Conservation (phyloP, 1,140 invertebrate species). For the Anastrepha obliqua region DNA sequence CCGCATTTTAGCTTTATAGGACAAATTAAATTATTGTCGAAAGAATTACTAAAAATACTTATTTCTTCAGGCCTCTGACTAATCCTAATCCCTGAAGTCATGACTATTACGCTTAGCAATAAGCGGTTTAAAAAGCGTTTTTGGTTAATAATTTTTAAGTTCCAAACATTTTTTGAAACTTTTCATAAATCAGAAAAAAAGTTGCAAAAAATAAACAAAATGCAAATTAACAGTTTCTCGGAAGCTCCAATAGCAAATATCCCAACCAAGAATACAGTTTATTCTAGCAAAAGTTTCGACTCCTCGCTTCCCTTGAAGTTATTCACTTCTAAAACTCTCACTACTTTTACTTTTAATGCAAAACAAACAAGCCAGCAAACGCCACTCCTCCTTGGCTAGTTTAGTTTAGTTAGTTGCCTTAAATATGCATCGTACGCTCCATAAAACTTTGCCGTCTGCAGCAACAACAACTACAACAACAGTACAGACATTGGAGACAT, state of each 20-base stretch:
- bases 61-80: too few species aligned
- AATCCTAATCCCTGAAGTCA: too few species aligned
- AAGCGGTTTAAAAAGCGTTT: neutral
- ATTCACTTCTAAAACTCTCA: neutral
- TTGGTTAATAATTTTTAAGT: neutral
- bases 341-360: neutral
- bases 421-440: slow-evolving; percentile 46
- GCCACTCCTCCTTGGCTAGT: neutral
- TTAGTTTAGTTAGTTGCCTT: slow-evolving; percentile 27
- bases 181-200: neutral
- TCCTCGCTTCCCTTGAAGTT: neutral
- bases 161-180: neutral
- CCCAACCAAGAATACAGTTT: neutral
- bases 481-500: neutral
- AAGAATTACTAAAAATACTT: too few species aligned
- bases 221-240: neutral
- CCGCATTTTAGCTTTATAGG: too few species aligned
- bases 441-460: slow-evolving; percentile 46
- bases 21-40: too few species aligned
- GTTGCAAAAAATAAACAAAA: neutral
- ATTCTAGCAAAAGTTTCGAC: neutral
- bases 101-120: neutral
- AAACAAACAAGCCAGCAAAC: neutral
- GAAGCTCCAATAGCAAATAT: neutral
- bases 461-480: neutral